phyloP scores from a whole-genome alignment of 2,113 vertebrate genomes.

The Rallus limicola region DNA sequence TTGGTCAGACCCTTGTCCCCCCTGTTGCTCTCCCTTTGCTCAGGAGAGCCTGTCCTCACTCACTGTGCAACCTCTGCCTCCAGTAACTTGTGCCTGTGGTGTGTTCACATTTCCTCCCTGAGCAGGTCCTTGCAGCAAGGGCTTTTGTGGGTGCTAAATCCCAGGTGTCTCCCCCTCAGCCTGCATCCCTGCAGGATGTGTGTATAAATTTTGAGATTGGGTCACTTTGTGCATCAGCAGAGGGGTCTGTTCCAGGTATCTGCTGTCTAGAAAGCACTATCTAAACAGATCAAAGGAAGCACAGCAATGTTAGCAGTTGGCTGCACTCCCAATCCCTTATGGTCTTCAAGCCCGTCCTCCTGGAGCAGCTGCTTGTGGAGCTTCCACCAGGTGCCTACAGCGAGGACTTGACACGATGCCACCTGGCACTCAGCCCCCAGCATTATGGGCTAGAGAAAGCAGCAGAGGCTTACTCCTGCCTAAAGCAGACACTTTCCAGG shows the following conservation, averaged over 20 bases:
- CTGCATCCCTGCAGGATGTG: neutral
- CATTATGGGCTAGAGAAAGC: constrained; percentile 18
- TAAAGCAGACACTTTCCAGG: constrained; percentile 59
- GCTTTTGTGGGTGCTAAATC: neutral
- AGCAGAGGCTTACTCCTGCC: constrained; percentile 33
- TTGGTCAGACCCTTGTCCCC: neutral
- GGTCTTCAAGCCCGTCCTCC: constrained; percentile 30
- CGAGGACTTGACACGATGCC: constrained; percentile 21
- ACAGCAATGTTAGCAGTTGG: constrained; percentile 15
- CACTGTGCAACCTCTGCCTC: neutral
- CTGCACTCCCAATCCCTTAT: neutral
- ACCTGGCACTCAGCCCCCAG: constrained; percentile 32
- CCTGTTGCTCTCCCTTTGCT: neutral
- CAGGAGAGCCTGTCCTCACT: neutral
- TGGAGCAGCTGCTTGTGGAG: constrained; percentile 47
- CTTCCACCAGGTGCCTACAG: constrained; percentile 62
- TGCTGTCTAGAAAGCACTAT: constrained; percentile 40
- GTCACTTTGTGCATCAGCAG: neutral
- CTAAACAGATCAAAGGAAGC: constrained; percentile 39
- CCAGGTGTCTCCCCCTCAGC: neutral
- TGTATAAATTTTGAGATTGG: neutral
- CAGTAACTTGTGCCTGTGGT: neutral
- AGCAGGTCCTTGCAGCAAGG: neutral
- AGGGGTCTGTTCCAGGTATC: constrained; percentile 25
- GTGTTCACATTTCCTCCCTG: neutral